phyloP scores from a whole-genome alignment of 2,888 invertebrate species.

The Hydroisotoma schaefferi region DNA sequence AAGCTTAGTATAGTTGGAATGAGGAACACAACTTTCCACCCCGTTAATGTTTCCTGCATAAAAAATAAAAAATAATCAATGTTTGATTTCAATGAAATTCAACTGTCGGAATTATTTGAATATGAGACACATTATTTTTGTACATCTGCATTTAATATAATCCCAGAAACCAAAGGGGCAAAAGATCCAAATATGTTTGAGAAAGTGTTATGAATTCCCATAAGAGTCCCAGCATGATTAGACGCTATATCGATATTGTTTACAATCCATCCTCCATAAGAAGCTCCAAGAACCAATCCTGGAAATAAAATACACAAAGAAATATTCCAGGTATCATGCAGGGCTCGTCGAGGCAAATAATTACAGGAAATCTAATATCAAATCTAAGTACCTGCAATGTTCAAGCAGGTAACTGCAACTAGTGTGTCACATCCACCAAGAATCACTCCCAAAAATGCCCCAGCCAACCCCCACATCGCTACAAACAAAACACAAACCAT shows the following conservation, averaged over 20 bases:
- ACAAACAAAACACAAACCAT: constrained; percentile 1
- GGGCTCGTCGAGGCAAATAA: too few relatives aligned
- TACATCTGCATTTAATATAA: constrained; percentile 49
- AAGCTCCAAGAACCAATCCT: constrained; percentile 61
- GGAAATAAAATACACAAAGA: too few relatives aligned
- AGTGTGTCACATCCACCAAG: constrained; percentile 61
- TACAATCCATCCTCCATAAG: constrained; percentile 58
- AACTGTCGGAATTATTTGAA: background rate
- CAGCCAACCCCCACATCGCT: constrained; percentile 57
- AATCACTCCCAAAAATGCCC: constrained; percentile 62
- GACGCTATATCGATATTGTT: constrained; percentile 74
- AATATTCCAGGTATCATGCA: too few relatives aligned
- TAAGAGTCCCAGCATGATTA: constrained; percentile 63
- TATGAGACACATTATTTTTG: constrained; percentile 18
- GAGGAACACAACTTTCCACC: constrained; percentile 63
- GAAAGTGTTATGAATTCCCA: constrained; percentile 31
- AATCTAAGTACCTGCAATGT: constrained; percentile 1
- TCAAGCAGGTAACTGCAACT: constrained; percentile 48
- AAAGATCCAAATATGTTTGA: constrained; percentile 17
- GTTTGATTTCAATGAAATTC: background rate
- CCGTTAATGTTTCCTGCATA: constrained; percentile 53
- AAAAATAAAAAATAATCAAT: background rate
- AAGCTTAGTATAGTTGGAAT: constrained; percentile 58
- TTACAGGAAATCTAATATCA: background rate
- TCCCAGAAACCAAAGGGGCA: constrained; percentile 47